phyloP scores from a whole-genome alignment of 92 coral and sea anemone genomes.

The Umimayanthus chanpuru region DNA sequence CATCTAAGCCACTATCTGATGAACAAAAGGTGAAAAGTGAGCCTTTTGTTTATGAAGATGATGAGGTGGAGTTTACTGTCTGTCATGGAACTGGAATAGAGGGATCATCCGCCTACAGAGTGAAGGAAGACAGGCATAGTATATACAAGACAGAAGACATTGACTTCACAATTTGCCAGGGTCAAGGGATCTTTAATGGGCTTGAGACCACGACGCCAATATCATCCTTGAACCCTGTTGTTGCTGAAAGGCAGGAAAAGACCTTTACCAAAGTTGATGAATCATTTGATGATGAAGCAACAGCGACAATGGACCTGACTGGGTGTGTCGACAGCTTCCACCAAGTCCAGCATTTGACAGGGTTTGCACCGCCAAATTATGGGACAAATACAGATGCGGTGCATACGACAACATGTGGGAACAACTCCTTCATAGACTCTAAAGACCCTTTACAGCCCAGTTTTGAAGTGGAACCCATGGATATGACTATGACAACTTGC shows the following conservation, averaged over 20 bases:
- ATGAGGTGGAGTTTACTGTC: conserved; percentile 32
- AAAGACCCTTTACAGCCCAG: background rate
- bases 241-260: background rate
- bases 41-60: background rate
- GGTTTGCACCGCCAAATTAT: background rate
- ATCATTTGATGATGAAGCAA: conserved; percentile 1
- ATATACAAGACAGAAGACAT: conserved; percentile 17
- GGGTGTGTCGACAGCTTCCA: conserved; percentile 10
- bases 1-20: background rate
- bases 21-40: background rate
- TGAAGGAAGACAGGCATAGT: background rate
- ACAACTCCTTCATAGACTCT: background rate
- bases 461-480: background rate
- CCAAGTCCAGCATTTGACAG: background rate
- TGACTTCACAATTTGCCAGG: conserved; percentile 8
- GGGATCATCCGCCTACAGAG: background rate
- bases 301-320: conserved; percentile 38
- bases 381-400: background rate
- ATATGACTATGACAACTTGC: conserved; percentile 9
- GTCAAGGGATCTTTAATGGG: background rate
- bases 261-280: background rate
- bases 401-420: background rate
- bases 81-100: conserved; percentile 18
- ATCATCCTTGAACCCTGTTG: background rate
- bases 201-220: background rate